These are phyloP conservation scores for Ormyrus rosae DNA, from an alignment of 2,888 invertebrate species.

Conservation along the genomic window DNA sequence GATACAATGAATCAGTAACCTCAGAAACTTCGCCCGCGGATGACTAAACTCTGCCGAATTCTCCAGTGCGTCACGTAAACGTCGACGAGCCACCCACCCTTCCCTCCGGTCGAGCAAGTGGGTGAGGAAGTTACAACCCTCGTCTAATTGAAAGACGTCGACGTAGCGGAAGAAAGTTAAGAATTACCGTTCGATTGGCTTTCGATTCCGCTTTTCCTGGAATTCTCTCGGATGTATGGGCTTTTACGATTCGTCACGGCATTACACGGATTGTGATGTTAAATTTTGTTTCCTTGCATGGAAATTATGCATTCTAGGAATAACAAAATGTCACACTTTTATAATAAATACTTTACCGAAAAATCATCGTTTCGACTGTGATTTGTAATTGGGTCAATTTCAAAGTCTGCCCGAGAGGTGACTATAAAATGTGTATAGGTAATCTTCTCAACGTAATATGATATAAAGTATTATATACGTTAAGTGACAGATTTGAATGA, in stretches of 20 bases:
- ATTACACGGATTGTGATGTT: not conserved
- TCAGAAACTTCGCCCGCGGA: constrained; percentile 10
- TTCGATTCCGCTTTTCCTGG: constrained; percentile 9
- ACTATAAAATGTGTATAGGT: too few species aligned
- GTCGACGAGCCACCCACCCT: not conserved
- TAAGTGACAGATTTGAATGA: too few species aligned
- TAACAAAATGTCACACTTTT: too few species aligned
- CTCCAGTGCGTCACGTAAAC: constrained; percentile 35
- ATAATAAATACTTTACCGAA: too few species aligned
- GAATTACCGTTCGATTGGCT: constrained; percentile 6
- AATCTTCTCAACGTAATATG: too few species aligned
- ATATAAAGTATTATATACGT: too few species aligned
- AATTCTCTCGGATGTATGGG: not conserved
- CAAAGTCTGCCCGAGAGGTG: too few species aligned
- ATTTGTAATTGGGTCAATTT: too few species aligned
- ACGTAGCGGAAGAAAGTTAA: not conserved
- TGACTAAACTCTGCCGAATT: constrained; percentile 40
- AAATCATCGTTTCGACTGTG: too few species aligned
- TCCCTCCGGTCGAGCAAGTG: not conserved
- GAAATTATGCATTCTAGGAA: too few species aligned
- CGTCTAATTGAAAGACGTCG: constrained; percentile 4
- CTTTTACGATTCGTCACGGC: constrained; percentile 23
- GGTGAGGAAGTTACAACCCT: constrained; percentile 15
- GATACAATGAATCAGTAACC: constrained; percentile 20
- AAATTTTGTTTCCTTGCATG: too few species aligned